Evolutionary conservation across 2,888 invertebrate genomes (phyloP).

Genomic region (Rapana venosa): DNA sequence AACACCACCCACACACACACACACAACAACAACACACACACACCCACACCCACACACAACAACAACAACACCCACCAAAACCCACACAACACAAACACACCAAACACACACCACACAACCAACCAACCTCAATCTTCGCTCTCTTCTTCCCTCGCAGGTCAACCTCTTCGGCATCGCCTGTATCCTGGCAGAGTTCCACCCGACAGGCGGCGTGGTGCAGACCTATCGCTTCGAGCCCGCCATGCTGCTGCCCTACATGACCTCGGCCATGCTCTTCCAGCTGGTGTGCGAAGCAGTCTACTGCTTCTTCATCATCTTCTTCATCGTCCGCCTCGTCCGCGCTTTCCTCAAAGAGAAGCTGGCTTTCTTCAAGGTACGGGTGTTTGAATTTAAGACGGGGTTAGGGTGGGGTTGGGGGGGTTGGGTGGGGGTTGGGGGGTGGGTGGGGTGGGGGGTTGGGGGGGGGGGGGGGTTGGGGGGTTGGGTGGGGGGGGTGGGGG

Average conservation of each 20-base stretch:
- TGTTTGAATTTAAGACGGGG: too few relatives aligned
- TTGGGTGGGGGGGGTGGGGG: too few relatives aligned
- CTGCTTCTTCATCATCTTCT: conserved; percentile 74
- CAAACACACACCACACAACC: background rate
- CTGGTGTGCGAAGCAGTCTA: conserved; percentile 68
- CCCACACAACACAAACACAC: too few relatives aligned
- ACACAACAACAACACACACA: too few relatives aligned
- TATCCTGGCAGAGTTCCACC: conserved; percentile 74
- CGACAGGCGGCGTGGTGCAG: conserved; percentile 73
- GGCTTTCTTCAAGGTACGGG: conserved; percentile 68
- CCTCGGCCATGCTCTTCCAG: conserved; percentile 70
- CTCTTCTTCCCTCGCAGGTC: conserved; percentile 55
- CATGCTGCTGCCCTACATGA: conserved; percentile 74
- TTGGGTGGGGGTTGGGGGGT: too few relatives aligned
- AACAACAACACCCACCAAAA: too few relatives aligned
- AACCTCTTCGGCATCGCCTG: conserved; percentile 76
- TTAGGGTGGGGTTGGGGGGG: too few relatives aligned
- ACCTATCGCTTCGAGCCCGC: conserved; percentile 76
- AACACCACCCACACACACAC: too few relatives aligned
- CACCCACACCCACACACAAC: too few relatives aligned
- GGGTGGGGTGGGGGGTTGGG: background rate
- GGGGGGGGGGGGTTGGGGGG: too few relatives aligned
- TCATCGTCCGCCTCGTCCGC: conserved; percentile 74
- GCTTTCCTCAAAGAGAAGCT: conserved; percentile 69
- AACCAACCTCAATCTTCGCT: background rate